Conservation (phyloP, 92 coral and sea anemone species). For the Zoanthus sociatus region DNA sequence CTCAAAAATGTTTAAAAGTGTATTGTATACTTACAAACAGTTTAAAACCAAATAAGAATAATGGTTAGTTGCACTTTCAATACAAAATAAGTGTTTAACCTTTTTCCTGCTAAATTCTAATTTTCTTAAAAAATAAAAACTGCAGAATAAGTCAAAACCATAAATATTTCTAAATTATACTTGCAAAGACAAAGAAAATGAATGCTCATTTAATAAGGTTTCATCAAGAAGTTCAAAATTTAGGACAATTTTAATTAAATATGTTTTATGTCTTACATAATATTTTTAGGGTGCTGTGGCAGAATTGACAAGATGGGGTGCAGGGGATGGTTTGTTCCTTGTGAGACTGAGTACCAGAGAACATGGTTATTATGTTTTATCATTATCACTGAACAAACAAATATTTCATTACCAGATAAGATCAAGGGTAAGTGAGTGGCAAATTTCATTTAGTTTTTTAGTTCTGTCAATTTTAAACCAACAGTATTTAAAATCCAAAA, state of each 20-base stretch:
- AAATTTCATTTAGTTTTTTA: neutral
- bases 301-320: conserved; percentile 83
- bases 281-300: conserved; percentile 79
- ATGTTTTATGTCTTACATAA: neutral
- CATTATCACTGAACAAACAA: conserved; percentile 77
- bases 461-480: neutral
- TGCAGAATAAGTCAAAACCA: too few relatives aligned
- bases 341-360: conserved; percentile 93
- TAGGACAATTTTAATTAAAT: too few relatives aligned
- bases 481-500: neutral
- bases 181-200: too few relatives aligned
- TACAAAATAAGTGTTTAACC: neutral
- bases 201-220: too few relatives aligned
- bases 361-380: conserved; percentile 93
- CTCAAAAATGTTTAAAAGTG: too few relatives aligned
- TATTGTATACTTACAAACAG: too few relatives aligned
- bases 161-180: too few relatives aligned
- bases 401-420: conserved; percentile 91
- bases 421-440: conserved; percentile 76
- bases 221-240: too few relatives aligned
- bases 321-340: conserved; percentile 89
- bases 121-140: too few relatives aligned
- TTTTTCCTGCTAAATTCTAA: too few relatives aligned
- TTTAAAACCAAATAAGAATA: too few relatives aligned
- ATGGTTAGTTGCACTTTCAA: too few relatives aligned